A percentile compares a stretch with the other conserved stretches of the same genome.
phyloP scores from a whole-genome alignment of 2,797 vertebrate species.

The Balearica regulorum region DNA sequence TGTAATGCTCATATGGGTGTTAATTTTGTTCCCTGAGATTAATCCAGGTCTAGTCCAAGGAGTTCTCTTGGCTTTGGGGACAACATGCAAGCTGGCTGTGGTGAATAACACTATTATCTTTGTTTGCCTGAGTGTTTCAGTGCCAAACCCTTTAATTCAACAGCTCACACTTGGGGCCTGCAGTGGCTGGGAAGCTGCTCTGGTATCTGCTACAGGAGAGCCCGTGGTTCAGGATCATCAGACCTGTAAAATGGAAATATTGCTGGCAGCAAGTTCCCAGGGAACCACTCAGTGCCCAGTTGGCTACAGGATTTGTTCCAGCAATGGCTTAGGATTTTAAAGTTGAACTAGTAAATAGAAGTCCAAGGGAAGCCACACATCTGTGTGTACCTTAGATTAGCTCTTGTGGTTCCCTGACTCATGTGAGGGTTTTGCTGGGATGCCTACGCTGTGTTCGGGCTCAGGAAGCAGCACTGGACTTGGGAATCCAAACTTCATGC shows the following conservation, averaged over 20 bases:
- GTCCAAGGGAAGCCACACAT: neutral
- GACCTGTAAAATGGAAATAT: neutral
- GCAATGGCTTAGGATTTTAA: neutral
- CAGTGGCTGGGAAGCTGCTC: neutral
- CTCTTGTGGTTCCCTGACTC: neutral
- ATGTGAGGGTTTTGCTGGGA: neutral
- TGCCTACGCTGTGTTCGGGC: rapidly evolving
- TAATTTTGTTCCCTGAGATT: neutral
- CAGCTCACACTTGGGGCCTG: neutral
- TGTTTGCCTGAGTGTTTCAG: neutral
- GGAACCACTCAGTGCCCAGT: rapidly evolving
- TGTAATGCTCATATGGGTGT: rapidly evolving
- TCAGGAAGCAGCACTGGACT: rapidly evolving
- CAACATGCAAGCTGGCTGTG: rapidly evolving
- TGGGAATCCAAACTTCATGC: neutral
- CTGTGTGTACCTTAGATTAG: neutral
- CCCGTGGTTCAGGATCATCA: neutral
- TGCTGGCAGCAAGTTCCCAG: neutral
- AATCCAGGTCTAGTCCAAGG: neutral
- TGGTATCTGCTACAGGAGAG: neutral
- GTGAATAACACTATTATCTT: neutral
- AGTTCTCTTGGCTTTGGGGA: neutral
- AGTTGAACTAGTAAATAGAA: neutral
- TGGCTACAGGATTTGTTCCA: neutral
- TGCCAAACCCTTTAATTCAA: neutral